Base-by-base conservation (phyloP, 2,797 vertebrate species). In the Petrocephalus sullivani region DNA sequence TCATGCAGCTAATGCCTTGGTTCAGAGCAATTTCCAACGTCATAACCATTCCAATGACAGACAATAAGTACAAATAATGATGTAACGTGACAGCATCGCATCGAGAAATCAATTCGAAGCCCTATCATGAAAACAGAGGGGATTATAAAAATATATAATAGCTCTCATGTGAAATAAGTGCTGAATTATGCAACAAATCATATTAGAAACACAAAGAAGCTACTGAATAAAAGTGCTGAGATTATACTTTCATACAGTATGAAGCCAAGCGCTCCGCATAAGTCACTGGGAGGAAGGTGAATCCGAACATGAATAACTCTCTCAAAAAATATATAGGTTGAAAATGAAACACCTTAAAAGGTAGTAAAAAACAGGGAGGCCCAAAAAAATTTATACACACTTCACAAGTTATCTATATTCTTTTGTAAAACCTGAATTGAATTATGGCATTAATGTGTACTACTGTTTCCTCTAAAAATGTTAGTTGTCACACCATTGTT, bases 181-280 rank as follows among this genome's bases (percentile, higher is more conserved):
- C 67, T 75, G 67, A 75, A 75, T 75, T 75, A 75, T 75, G 67
- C 67, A 41, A 33, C 67, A 37, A 41, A 75, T 67, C 67, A 75
- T 75, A 41, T 75, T 75, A 75, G 53, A 54, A 54, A 54, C 53
- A 54, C 53, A 41, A 75, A 54, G 14, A 75, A 75, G 33, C 67
- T 41, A 19, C 33, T 7, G 67, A 75, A 75, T 75, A 33, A 75
- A 75, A 75, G 33, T 75, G 67, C 67, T 75, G 67, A 75, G 67
- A 19, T 33, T 51, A 1, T 7, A 7, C 49, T 51, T 51, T 51
- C 5, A 1, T 51, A 46, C 41, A 46, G 41, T 46, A 51, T 51
- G 49, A 51, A 51, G 7, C 8, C 2, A 14, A 8, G 33, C 67
- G 16, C 5, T 75, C 67, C 41, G 67, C 67, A 75, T 75, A 41